phyloP scores from a whole-genome alignment of 1,140 invertebrate genomes.

The Papilio polyxenes region DNA sequence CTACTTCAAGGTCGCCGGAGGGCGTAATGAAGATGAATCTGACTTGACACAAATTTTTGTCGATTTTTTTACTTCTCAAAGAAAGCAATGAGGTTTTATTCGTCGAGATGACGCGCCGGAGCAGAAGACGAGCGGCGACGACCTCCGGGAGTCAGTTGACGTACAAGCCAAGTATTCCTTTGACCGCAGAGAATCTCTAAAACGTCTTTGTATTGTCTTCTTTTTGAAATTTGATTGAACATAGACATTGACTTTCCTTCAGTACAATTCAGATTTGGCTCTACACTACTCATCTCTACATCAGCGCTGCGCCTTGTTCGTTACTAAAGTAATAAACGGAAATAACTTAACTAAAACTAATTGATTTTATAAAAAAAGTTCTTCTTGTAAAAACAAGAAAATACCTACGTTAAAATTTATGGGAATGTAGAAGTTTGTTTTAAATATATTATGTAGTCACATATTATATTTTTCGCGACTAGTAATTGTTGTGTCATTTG shows the following conservation, averaged over 20 bases:
- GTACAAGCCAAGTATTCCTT: not conserved
- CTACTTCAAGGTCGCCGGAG: not conserved
- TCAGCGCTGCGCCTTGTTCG: too few species aligned
- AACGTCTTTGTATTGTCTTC: not conserved
- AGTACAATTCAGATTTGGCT: not conserved
- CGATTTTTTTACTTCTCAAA: not conserved
- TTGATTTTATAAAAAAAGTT: too few species aligned
- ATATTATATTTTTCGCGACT: too few species aligned
- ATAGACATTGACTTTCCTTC: not conserved
- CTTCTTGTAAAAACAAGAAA: too few species aligned
- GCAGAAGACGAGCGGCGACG: not conserved
- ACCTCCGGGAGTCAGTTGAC: not conserved
- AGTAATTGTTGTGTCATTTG: too few species aligned
- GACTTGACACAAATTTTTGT: conserved; percentile 26
- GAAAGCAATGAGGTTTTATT: not conserved
- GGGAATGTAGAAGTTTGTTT: too few species aligned
- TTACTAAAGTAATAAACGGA: too few species aligned
- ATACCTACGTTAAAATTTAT: too few species aligned
- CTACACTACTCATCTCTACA: not conserved
- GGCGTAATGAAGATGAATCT: conserved; percentile 15
- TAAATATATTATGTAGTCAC: too few species aligned
- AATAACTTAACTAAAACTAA: too few species aligned
- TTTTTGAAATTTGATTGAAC: not conserved
- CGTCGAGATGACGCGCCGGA: not conserved
- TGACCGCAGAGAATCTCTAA: not conserved